Conservation (phyloP, 1,140 invertebrate species). For the Neuroterus valhalla region DNA sequence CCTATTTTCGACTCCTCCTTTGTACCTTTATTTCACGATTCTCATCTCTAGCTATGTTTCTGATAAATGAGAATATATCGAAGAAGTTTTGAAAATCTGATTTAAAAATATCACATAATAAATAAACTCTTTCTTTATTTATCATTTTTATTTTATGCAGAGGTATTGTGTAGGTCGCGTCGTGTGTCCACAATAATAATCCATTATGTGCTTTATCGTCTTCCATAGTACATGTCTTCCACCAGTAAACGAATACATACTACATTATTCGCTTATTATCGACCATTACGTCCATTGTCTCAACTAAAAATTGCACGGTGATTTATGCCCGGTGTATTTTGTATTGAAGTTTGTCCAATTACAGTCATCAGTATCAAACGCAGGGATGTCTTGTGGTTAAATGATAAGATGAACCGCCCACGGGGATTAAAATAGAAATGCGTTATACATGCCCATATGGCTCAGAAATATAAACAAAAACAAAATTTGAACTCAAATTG, state of each 20-base stretch:
- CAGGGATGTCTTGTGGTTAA: slow-evolving; percentile 7
- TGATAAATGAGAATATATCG: too few species aligned
- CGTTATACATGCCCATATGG: not conserved
- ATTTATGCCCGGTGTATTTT: slow-evolving; percentile 7
- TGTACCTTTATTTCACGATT: too few species aligned
- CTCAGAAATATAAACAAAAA: not conserved
- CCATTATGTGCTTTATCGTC: not conserved
- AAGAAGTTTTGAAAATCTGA: too few species aligned
- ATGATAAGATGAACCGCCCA: slow-evolving; percentile 17
- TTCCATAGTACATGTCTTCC: not conserved
- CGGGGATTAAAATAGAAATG: not conserved
- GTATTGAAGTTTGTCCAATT: slow-evolving; percentile 29
- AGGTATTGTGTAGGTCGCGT: too few species aligned
- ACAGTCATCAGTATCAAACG: slow-evolving; percentile 20
- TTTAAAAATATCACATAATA: too few species aligned
- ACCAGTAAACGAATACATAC: slow-evolving; percentile 22
- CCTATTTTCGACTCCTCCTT: too few species aligned
- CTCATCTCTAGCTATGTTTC: too few species aligned
- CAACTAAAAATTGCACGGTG: slow-evolving; percentile 1
- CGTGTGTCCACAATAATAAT: not conserved
- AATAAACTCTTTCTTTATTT: too few species aligned
- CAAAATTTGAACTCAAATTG: not conserved
- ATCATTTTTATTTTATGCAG: not conserved
- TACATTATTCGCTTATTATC: slow-evolving; percentile 28
- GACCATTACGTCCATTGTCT: slow-evolving; percentile 28